Evolutionary conservation across 2,797 vertebrate genomes (phyloP).

Genomic region (Notoglanidium macrostoma): DNA sequence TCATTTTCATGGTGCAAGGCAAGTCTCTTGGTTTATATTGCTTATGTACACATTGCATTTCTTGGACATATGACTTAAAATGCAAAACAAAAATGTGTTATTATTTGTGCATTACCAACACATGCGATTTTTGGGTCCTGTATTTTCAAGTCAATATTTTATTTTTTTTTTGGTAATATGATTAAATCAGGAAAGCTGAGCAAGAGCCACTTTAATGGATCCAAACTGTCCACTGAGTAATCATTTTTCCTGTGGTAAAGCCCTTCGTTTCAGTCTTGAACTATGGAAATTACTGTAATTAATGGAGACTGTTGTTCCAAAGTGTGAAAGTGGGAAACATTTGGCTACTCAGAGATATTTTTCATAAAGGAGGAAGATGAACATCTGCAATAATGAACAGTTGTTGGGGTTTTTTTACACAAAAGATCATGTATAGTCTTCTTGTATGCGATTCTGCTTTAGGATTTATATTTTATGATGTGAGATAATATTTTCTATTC

Average conservation of each 20-base stretch:
- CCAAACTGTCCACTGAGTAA: background rate
- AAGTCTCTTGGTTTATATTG: slow-evolving; percentile 45
- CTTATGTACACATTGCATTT: background rate
- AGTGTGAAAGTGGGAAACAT: background rate
- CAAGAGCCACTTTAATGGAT: background rate
- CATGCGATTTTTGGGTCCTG: background rate
- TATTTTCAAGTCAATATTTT: too few relatives aligned
- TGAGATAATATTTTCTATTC: background rate
- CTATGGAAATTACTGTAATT: background rate
- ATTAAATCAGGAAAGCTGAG: background rate
- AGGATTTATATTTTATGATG: background rate
- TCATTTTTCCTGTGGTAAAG: background rate
- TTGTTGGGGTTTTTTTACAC: background rate
- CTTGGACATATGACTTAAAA: background rate
- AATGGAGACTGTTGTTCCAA: background rate
- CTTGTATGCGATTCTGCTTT: background rate
- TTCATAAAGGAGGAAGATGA: background rate
- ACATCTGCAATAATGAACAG: background rate
- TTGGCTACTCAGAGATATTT: background rate
- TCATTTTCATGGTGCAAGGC: slow-evolving; percentile 99
- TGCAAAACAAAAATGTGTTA: background rate
- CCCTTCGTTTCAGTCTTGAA: background rate
- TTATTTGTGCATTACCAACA: background rate
- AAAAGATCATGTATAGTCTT: background rate
- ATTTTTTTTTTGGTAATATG: background rate